Percentiles rank a stretch among this genome's conserved stretches.
Conservation (phyloP, 2,888 invertebrate species). For the Ceratothoa steindachneri region DNA sequence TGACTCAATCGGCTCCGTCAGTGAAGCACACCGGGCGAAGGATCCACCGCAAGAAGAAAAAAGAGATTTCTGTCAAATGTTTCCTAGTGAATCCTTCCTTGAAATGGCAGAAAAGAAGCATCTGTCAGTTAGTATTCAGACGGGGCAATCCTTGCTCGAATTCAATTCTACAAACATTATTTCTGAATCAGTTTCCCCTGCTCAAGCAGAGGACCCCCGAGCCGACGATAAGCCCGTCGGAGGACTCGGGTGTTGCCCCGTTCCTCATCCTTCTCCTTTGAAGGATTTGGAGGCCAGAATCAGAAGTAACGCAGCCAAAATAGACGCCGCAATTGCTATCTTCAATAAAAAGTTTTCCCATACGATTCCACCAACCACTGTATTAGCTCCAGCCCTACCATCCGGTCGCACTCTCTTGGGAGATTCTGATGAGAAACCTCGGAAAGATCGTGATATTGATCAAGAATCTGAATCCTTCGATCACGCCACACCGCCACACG, state of each 20-base stretch:
- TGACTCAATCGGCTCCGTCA: not conserved
- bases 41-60: no score
- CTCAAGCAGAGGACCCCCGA: not conserved
- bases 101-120: not conserved
- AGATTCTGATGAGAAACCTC: not conserved
- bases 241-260: not conserved
- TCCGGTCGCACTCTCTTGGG: not conserved
- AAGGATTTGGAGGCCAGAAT: not conserved
- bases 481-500: not conserved
- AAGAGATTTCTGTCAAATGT: constrained; percentile 38
- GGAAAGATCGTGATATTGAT: not conserved
- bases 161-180: not conserved
- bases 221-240: no score
- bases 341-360: not conserved
- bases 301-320: not conserved
- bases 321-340: not conserved
- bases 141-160: constrained; percentile 27
- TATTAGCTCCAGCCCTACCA: not conserved
- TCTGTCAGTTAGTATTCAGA: constrained; percentile 28
- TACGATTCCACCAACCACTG: not conserved
- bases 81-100: constrained; percentile 22
- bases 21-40: not conserved
- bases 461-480: not conserved
- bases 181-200: not conserved
- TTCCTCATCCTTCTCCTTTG: not conserved